Evolutionary conservation across 2,888 invertebrate species (phyloP).

Genomic region (Polydrusus cervinus): DNA sequence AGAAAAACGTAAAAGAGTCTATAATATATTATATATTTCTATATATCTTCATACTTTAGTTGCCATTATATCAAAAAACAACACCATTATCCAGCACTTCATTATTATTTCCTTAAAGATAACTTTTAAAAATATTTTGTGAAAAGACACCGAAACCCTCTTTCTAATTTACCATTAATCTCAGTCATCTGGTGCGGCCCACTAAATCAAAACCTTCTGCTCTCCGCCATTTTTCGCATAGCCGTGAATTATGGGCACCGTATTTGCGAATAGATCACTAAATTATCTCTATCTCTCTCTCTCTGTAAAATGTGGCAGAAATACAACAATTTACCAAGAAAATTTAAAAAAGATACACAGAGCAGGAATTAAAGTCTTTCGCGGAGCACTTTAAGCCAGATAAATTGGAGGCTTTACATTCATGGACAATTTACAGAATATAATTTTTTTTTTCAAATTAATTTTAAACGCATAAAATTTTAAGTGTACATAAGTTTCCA

Average conservation of each 20-base stretch:
- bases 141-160: slow-evolving; percentile 36
- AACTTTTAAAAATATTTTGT: neutral
- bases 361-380: neutral
- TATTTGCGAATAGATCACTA: slow-evolving; percentile 64
- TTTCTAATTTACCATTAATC: slow-evolving; percentile 65
- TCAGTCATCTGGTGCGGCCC: slow-evolving; percentile 59
- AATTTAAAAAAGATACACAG: slow-evolving; percentile 7
- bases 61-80: too few species aligned
- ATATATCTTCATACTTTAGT: too few species aligned
- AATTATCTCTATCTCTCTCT: slow-evolving; percentile 58
- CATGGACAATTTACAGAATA: too few species aligned
- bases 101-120: neutral
- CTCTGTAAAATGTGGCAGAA: slow-evolving; percentile 5
- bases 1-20: too few species aligned
- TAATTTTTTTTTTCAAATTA: too few species aligned
- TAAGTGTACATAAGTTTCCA: too few species aligned
- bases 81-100: too few species aligned
- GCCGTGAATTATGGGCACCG: slow-evolving; percentile 63
- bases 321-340: neutral
- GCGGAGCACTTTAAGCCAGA: too few species aligned
- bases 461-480: too few species aligned
- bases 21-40: too few species aligned
- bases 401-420: too few species aligned
- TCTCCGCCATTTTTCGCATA: slow-evolving; percentile 63
- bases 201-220: slow-evolving; percentile 64